Evolutionary conservation across 2,797 vertebrate genomes (phyloP), one percentile per base, ranked within the genome.

Genomic region (Spondyliosoma cantharus): DNA sequence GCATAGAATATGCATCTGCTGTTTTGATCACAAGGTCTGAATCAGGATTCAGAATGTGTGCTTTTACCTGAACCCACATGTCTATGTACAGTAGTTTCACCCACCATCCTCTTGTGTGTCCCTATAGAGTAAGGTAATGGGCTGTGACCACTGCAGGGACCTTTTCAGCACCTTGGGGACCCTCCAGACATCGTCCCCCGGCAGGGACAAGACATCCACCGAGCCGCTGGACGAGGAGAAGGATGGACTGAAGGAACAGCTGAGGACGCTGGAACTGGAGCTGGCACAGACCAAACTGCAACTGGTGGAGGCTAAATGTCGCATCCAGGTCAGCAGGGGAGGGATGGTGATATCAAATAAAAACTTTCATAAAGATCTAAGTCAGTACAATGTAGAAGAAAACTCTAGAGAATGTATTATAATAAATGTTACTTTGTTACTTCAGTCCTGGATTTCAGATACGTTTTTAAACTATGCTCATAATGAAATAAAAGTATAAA

Each of bases 281-380:
- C 92, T 99, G 90, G 98, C 98, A 22, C 98, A 99, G 91, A 99
- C 98, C 87, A 99, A 99, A 85, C 96, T 99, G 82, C 98, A 99
- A 91, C 96, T 99, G 81, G 98, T 99, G 92, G 98, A 99, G 93
- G 98, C 98, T 87, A 98, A 98, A 93, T 99, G 98, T 81, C 97
- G 97, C 93, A 99, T 99, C 85, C 98, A 99, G 98, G 98, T 99
- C 85, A 13, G 87, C 81, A 4, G 46, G 8, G 16, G 17, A 8
- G n/a, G 4, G 12, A 24, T 8, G 7, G 45, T n/a, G 15, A 52
- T 24, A 22, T 22, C 42, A 42, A 13, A 46, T 2, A 17, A 46
- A 46, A 27, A 48, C 17, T 43, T 14, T 52, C 8, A 24, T n/a
- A 15, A 52, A 19, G 45, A 22, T 50, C 1, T 20, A 42, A 48